Percentiles rank a stretch among this genome's conserved stretches.
These are phyloP conservation scores for Zosterops pallidus DNA, from an alignment of 2,113 vertebrate genomes.

Conservation along the genomic window DNA sequence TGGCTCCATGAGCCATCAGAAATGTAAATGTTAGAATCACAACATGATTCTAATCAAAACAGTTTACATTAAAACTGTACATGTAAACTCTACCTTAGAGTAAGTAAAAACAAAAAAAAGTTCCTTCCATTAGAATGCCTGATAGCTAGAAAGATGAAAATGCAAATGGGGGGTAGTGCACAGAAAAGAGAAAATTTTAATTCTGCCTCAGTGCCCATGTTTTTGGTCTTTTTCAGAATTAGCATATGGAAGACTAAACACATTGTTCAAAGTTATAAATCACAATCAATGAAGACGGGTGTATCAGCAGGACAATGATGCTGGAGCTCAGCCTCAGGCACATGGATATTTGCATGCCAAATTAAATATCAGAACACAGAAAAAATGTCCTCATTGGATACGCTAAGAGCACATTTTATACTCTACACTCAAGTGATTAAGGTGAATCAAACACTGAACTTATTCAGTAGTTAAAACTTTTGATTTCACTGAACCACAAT, in stretches of 20 bases:
- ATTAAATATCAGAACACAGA: background rate
- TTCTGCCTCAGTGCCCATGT: background rate
- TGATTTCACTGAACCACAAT: background rate
- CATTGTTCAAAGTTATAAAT: constrained; percentile 15
- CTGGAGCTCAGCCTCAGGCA: background rate
- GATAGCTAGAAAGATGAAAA: background rate
- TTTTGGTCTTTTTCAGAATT: background rate
- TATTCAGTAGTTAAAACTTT: background rate
- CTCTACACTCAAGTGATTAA: background rate
- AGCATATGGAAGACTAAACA: background rate
- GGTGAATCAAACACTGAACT: background rate
- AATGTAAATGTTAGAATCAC: background rate
- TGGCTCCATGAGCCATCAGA: background rate
- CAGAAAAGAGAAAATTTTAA: background rate
- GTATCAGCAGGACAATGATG: background rate
- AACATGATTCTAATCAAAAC: background rate
- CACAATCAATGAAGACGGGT: background rate
- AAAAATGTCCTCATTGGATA: background rate
- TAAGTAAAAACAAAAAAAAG: background rate
- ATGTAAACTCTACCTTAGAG: background rate
- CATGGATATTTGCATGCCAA: background rate
- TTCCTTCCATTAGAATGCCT: background rate
- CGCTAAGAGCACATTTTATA: background rate
- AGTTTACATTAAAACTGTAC: background rate
- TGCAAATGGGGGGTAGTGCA: background rate